phyloP scores from a whole-genome alignment of 2,888 invertebrate genomes.

The Cryptops parisi region DNA sequence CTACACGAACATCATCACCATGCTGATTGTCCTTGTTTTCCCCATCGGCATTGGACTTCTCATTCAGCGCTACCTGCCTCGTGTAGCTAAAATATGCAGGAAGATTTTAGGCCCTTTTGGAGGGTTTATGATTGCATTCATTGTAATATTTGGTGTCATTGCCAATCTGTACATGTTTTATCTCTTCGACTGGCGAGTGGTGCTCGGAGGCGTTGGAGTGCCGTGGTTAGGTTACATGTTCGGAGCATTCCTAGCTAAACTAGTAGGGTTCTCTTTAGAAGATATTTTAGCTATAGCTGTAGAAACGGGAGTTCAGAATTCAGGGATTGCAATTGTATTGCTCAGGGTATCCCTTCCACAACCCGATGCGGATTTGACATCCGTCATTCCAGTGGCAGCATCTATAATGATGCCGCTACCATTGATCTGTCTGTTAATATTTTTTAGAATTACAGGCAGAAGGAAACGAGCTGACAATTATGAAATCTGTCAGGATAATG shows the following conservation, averaged over 20 bases:
- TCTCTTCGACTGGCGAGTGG: constrained; percentile 72
- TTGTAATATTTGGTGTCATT: constrained; percentile 69
- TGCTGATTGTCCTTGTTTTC: constrained; percentile 58
- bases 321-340: constrained; percentile 79
- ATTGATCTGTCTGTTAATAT: constrained; percentile 31
- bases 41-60: constrained; percentile 43
- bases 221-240: constrained; percentile 66
- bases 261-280: constrained; percentile 44
- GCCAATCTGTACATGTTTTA: constrained; percentile 81
- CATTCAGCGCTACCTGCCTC: constrained; percentile 40
- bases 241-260: constrained; percentile 48
- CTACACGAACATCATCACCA: constrained; percentile 55
- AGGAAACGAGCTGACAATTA: not conserved
- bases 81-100: constrained; percentile 52
- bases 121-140: constrained; percentile 59
- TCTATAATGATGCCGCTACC: constrained; percentile 91
- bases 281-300: constrained; percentile 78
- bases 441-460: constrained; percentile 3
- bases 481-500: not conserved
- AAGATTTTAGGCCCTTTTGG: constrained; percentile 73
- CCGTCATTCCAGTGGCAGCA: constrained; percentile 77
- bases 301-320: constrained; percentile 88
- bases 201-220: constrained; percentile 59
- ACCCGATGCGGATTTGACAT: constrained; percentile 76
- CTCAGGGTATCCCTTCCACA: constrained; percentile 63